Evolutionary conservation across 2,797 vertebrate species (phyloP), one percentile per base, ranked within the genome.

Genomic region (Champsocephalus esox): DNA sequence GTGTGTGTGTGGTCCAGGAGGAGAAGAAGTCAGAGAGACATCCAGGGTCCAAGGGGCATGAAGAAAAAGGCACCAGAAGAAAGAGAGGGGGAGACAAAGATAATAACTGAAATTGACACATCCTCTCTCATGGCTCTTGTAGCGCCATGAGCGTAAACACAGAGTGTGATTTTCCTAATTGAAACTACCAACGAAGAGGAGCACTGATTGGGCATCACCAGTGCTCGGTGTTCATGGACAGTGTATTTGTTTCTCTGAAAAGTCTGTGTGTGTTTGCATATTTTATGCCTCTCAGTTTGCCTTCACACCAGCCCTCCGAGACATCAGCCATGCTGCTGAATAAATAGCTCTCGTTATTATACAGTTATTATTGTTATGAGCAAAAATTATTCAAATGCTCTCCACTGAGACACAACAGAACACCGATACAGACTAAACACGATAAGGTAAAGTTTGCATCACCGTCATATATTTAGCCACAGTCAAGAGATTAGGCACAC

Each of bases 341-440:
- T 87, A 86, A 87, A 84, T 54, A 85, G n/a, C 69, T 81, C 84
- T 79, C 90, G 89, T 87, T 87, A 87, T 87, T 88, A 87, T 57
- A 77, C 72, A 73, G 64, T 77, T 75, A 82, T 79, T 83, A 73
- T 55, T 72, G 77, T 80, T 78, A 51, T 67, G 73, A 80, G 70
- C 83, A 71, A 38, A 50, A 66, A 81, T 69, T 74, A 87, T 66
- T 70, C 57, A 61, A 70, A 52, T 13, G 55, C 46, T 54, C 55
- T 83, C 77, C 73, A 49, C 67, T n/a, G 80, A 83, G 87, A 84
- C 50, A 68, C 65, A 85, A 78, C 60, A 72, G 69, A 71, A 85
- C 66, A 74, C 8, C 28, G 51, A 83, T 48, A 56, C 49, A 75
- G 56, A 82, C 44, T 17, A 46, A 58, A 67, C 46, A 70, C 49